phyloP scores from a whole-genome alignment of 1,140 invertebrate genomes.

The Saccostrea cuccullata region DNA sequence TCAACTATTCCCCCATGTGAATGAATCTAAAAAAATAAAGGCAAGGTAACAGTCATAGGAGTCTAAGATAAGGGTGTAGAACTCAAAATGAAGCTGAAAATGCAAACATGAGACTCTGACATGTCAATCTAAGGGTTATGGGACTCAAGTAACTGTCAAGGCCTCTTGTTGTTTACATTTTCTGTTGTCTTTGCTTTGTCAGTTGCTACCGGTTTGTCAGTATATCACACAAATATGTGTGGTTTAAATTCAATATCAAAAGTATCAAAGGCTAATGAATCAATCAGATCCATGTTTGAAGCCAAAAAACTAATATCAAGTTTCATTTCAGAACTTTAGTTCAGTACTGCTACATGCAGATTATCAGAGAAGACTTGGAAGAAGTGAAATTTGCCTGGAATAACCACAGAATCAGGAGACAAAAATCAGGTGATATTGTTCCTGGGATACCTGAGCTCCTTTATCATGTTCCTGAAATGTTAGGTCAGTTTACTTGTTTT shows the following conservation, averaged over 20 bases:
- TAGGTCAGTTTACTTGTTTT: too few species aligned
- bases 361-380: neutral
- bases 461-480: neutral
- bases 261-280: neutral
- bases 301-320: neutral
- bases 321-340: neutral
- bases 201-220: neutral
- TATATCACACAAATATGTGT: neutral
- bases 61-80: too few species aligned
- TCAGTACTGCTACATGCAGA: neutral
- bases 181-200: too few species aligned
- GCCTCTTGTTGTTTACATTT: too few species aligned
- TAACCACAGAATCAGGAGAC: slow-evolving; percentile 5
- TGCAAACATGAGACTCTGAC: too few species aligned
- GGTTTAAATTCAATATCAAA: neutral
- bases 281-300: neutral
- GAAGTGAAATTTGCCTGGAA: neutral
- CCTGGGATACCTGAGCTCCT: slow-evolving; percentile 10
- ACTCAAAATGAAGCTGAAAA: too few species aligned
- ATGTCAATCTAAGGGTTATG: too few species aligned
- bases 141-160: too few species aligned
- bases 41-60: neutral
- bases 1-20: too few species aligned
- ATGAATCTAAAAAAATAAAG: neutral
- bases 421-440: slow-evolving; percentile 13